Conservation (phyloP, 2,113 vertebrate species). For the Coptodon rendalli region DNA sequence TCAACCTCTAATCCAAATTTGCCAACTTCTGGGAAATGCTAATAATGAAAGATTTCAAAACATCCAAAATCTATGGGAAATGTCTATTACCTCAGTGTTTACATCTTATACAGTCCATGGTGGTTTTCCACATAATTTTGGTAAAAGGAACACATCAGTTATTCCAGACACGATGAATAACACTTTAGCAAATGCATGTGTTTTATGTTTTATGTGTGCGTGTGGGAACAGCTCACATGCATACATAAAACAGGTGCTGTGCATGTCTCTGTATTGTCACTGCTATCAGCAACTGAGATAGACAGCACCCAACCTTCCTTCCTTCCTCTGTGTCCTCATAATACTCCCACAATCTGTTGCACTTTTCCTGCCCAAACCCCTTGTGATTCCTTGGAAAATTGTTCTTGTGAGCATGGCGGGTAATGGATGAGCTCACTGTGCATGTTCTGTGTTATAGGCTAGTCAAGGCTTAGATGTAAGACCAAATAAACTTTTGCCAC, state of each 20-base stretch:
- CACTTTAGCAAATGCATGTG: background rate
- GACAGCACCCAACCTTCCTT: background rate
- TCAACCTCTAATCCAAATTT: background rate
- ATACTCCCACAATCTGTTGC: background rate
- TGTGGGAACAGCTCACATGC: background rate
- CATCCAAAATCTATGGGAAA: background rate
- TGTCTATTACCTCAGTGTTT: background rate
- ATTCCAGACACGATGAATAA: background rate
- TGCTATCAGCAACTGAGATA: background rate
- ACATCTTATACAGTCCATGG: background rate
- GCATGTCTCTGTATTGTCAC: background rate
- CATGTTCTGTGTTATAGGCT: slow-evolving; percentile 26
- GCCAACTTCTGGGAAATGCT: background rate
- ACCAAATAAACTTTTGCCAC: background rate
- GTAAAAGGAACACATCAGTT: background rate
- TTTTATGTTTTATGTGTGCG: background rate
- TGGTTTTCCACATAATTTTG: background rate
- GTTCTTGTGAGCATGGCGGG: background rate
- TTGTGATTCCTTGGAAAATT: background rate
- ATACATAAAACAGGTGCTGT: slow-evolving; percentile 12
- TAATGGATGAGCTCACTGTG: slow-evolving; percentile 32
- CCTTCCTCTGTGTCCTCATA: background rate
- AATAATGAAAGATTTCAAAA: background rate
- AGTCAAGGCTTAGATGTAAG: background rate
- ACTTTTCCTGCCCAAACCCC: background rate